phyloP scores from a whole-genome alignment of 2,797 vertebrate genomes.

The Leucoraja ocellata region DNA sequence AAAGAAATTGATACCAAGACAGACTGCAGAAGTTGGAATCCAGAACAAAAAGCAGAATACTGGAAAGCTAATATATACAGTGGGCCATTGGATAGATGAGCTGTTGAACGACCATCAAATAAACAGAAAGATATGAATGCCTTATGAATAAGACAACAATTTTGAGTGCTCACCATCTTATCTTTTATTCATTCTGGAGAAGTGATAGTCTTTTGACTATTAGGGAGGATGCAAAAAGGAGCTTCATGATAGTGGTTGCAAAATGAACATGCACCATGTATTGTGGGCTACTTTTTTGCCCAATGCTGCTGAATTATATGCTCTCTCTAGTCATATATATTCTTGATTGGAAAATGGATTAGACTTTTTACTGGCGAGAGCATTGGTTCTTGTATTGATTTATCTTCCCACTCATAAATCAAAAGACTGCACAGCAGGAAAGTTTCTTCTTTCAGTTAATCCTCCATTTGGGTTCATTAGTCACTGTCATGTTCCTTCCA shows the following conservation, averaged over 20 bases:
- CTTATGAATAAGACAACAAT: not conserved
- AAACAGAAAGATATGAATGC: not conserved
- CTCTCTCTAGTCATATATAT: not conserved
- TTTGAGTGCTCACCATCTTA: not conserved
- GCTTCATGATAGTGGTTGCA: not conserved
- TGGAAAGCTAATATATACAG: not conserved
- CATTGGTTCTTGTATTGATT: not conserved
- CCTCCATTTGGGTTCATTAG: slow-evolving; percentile 2
- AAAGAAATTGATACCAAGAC: not conserved
- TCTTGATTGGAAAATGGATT: not conserved
- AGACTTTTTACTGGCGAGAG: not conserved
- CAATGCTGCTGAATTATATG: not conserved
- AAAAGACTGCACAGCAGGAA: not conserved
- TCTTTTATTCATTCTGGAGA: not conserved
- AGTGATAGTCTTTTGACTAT: not conserved
- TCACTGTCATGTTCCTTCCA: slow-evolving; percentile 16
- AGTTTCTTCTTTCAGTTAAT: slow-evolving; percentile 20
- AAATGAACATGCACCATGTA: not conserved
- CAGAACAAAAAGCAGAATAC: no score
- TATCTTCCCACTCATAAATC: not conserved
- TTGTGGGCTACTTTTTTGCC: not conserved
- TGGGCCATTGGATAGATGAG: not conserved
- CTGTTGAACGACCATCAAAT: not conserved
- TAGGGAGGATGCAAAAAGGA: not conserved
- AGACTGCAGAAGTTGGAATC: no score